These are phyloP conservation scores for Hyla sarda DNA, from an alignment of 2,113 vertebrate species.

Conservation along the genomic window DNA sequence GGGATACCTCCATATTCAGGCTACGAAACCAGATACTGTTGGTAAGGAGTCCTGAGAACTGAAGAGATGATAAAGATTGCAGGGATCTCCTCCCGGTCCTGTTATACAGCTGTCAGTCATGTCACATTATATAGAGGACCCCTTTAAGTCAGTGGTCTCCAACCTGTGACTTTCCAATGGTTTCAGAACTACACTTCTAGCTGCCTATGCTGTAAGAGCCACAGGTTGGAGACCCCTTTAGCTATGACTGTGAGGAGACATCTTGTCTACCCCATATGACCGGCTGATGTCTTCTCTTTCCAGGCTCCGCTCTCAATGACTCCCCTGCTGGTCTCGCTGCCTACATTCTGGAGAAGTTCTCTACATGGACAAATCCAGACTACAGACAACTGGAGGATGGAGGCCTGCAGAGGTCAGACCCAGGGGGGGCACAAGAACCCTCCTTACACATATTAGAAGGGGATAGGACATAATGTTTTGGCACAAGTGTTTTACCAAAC, in stretches of 20 bases:
- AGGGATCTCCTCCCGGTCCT: not conserved
- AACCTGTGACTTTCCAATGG: too few relatives aligned
- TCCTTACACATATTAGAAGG: not conserved
- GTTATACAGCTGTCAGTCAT: not conserved
- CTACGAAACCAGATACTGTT: constrained; percentile 87
- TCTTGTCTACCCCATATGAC: not conserved
- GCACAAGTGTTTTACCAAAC: too few relatives aligned
- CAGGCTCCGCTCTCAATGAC: constrained; percentile 84
- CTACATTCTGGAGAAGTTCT: constrained; percentile 89
- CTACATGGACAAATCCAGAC: constrained; percentile 78
- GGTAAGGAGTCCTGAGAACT: constrained; percentile 66
- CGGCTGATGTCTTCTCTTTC: not conserved
- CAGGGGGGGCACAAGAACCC: not conserved
- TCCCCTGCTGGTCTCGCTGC: constrained; percentile 85
- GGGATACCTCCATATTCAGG: constrained; percentile 87
- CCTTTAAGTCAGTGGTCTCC: too few relatives aligned
- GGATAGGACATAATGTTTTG: not conserved
- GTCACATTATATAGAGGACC: too few relatives aligned
- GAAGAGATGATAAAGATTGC: too few relatives aligned
- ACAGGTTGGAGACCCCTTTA: too few relatives aligned
- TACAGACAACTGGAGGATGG: constrained; percentile 77
- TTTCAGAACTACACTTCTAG: too few relatives aligned
- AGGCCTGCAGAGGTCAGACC: constrained; percentile 80
- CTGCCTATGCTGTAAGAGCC: too few relatives aligned
- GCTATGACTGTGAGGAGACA: not conserved